Evolutionary conservation across 2,797 vertebrate species (phyloP), one percentile per base, ranked within the genome.

Genomic region (Serranus cabrilla): DNA sequence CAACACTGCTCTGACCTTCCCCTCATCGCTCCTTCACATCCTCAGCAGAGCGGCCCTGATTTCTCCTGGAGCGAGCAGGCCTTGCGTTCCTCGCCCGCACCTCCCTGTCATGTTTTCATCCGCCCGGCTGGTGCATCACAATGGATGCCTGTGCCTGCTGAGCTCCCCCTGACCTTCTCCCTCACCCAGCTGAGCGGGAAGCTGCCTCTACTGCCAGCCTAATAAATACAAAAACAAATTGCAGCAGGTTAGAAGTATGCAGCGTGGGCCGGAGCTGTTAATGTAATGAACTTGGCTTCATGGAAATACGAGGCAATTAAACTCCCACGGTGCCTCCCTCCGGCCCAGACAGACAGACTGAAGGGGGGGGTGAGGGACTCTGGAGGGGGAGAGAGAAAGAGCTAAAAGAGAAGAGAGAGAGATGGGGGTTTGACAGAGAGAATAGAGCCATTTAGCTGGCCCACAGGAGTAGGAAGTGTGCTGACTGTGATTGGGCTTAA

Each of bases 281-380:
- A 89, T 84, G 89, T 94, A 94, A 95, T 95, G 91, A 94, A 92
- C 91, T 89, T 89, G 85, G 91, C 87, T 89, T 91, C 85, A 87
- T 94, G 90, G 93, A 94, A 95, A 94, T 87, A 91, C 83, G 67
- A 93, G 87, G 93, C 91, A 95, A 95, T 95, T 95, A 94, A 93
- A 95, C 94, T 95, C 95, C 95, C 91, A 94, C 93, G 46, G 88
- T 83, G 83, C 87, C 89, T 90, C 91, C 90, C 88, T 87, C 83
- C 75, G 81, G 85, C 76, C 78, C 78, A 89, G 93, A 92, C 90
- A 80, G 81, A 74, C 84, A 57, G 83, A 78, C 79, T 66, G 73
- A 59, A 49, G 51, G 65, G 55, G 80, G 61, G 80, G 58, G 75
- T 23, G 71, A 46, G 70, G 65, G 80, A 76, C 65, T 82, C 71